A percentile compares a stretch with the other conserved stretches of the same genome.
phyloP scores from a whole-genome alignment of 2,797 vertebrate species.

The Mallotus villosus region DNA sequence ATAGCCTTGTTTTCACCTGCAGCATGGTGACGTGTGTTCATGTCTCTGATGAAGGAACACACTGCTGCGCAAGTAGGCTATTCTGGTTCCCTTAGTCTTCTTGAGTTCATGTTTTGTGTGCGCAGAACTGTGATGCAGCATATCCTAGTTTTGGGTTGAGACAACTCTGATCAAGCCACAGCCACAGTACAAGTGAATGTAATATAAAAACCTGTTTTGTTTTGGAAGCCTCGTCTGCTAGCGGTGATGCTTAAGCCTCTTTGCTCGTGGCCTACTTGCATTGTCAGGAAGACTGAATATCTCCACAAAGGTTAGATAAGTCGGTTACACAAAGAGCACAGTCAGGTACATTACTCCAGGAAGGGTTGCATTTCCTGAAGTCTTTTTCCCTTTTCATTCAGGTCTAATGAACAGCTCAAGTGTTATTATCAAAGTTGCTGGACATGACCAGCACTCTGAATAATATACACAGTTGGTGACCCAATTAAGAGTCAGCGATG shows the following conservation, averaged over 20 bases:
- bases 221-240: background rate
- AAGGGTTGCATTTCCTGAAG: background rate
- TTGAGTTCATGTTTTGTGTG: background rate
- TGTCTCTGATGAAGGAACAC: conserved; percentile 5
- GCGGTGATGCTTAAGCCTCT: background rate
- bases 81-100: background rate
- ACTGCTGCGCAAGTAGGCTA: background rate
- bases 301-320: conserved; percentile 3
- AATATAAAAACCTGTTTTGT: conserved; percentile 19
- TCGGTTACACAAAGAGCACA: background rate
- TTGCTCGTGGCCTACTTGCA: conserved; percentile 38
- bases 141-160: background rate
- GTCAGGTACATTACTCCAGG: background rate
- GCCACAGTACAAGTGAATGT: conserved; percentile 1
- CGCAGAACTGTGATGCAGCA: too few relatives aligned
- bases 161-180: background rate
- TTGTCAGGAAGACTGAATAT: conserved; percentile 21
- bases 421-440: background rate
- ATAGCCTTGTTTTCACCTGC: conserved; percentile 24
- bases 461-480: background rate
- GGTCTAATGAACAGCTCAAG: too few relatives aligned
- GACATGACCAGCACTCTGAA: background rate
- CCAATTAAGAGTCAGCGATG: background rate
- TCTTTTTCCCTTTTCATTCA: background rate
- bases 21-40: conserved; percentile 10